Evolutionary conservation across 2,888 invertebrate genomes (phyloP).

Genomic region (Axea sp.): DNA sequence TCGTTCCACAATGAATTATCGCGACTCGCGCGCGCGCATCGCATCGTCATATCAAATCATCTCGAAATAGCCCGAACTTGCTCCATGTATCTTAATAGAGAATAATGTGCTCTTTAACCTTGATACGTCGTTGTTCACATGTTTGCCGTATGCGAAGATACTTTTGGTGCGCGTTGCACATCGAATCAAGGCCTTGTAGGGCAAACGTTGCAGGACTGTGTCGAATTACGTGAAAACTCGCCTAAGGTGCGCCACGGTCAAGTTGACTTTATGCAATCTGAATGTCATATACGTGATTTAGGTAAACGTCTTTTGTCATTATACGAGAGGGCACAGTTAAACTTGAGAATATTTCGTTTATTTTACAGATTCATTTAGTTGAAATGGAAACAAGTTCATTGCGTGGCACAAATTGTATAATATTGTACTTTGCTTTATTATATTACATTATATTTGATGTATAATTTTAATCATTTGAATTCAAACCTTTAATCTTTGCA

Average conservation of each 20-base stretch:
- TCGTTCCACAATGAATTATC: conserved; percentile 73
- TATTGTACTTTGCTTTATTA: too few relatives aligned
- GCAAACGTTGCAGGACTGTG: conserved; percentile 34
- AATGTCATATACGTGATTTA: conserved; percentile 49
- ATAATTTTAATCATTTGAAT: too few relatives aligned
- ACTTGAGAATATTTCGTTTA: conserved; percentile 15
- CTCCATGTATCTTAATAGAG: conserved; percentile 54
- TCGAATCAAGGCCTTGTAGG: conserved; percentile 47
- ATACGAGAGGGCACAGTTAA: neutral
- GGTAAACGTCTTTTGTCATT: conserved; percentile 42
- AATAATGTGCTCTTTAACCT: conserved; percentile 52
- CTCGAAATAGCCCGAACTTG: conserved; percentile 49
- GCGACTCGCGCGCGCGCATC: conserved; percentile 61
- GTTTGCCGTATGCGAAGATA: conserved; percentile 24
- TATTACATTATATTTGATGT: neutral
- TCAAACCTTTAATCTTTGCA: too few relatives aligned
- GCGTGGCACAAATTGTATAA: too few relatives aligned
- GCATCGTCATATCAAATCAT: conserved; percentile 55
- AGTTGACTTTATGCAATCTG: conserved; percentile 43
- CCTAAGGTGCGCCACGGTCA: conserved; percentile 48
- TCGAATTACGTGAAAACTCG: conserved; percentile 53
- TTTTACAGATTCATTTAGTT: conserved; percentile 8
- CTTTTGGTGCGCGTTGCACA: conserved; percentile 43
- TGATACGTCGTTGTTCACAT: conserved; percentile 50
- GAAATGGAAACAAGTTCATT: conserved; percentile 3